Percentiles rank a stretch among this genome's conserved stretches.
Evolutionary conservation across 2,888 invertebrate genomes (phyloP).

Genomic region (Caenorhabditis parvicauda): DNA sequence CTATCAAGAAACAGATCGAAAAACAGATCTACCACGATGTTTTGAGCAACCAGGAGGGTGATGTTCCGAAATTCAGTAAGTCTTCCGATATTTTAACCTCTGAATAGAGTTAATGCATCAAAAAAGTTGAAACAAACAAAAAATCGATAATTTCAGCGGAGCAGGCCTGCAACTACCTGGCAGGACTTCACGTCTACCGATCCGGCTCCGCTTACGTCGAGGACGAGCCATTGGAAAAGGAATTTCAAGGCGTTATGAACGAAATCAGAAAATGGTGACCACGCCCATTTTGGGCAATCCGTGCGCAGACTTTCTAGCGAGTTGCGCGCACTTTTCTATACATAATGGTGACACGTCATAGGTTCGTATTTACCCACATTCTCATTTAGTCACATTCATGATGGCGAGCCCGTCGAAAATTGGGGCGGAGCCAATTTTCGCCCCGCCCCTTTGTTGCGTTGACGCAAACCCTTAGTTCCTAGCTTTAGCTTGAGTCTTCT

Average conservation of each 20-base stretch:
- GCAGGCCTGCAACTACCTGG: constrained; percentile 60
- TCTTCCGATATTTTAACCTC: not conserved
- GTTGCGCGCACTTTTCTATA: no score
- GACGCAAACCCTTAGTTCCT: no score
- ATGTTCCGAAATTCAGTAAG: not conserved
- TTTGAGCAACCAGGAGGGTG: constrained; percentile 42
- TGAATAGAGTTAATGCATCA: not conserved
- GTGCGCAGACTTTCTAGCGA: not conserved
- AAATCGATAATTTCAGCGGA: constrained; percentile 41
- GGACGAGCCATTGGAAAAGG: constrained; percentile 25
- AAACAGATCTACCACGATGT: constrained; percentile 31
- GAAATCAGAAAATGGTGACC: constrained; percentile 18
- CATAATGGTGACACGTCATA: no score
- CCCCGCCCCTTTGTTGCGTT: no score
- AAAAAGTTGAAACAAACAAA: no score
- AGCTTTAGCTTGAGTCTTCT: no score
- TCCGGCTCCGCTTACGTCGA: constrained; percentile 20
- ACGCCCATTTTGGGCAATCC: not conserved
- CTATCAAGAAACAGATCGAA: constrained; percentile 29
- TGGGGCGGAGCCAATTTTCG: no score
- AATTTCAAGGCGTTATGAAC: constrained; percentile 28
- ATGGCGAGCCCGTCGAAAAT: no score
- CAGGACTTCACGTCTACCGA: constrained; percentile 51
- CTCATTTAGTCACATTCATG: no score
- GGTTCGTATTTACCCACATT: no score